These are phyloP conservation scores for Saccopteryx leptura DNA, from an alignment of 2,113 vertebrate genomes.

Conservation along the genomic window DNA sequence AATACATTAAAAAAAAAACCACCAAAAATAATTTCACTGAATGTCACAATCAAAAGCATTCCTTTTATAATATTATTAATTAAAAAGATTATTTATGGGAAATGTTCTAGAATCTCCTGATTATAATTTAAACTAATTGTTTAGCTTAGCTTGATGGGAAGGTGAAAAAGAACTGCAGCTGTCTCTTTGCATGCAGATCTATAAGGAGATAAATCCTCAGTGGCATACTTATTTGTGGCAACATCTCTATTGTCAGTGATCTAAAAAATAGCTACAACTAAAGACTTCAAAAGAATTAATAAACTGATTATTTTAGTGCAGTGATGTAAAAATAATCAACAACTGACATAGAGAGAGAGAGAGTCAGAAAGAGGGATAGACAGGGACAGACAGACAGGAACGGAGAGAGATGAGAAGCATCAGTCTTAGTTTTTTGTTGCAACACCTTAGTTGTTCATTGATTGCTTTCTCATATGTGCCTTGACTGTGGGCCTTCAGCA, in stretches of 20 bases:
- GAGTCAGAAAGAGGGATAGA: too few relatives aligned
- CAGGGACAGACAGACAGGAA: too few relatives aligned
- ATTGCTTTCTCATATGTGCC: too few relatives aligned
- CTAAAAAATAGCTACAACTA: slow-evolving; percentile 49
- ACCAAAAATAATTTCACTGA: neutral
- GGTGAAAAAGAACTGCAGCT: slow-evolving; percentile 77
- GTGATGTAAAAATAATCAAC: neutral
- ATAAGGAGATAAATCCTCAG: slow-evolving; percentile 64
- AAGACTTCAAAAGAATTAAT: slow-evolving; percentile 74
- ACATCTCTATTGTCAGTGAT: slow-evolving; percentile 70
- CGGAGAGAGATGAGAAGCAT: too few relatives aligned
- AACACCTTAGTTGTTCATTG: too few relatives aligned
- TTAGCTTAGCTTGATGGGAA: slow-evolving; percentile 55
- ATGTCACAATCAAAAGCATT: neutral
- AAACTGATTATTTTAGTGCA: slow-evolving; percentile 51
- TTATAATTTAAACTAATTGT: slow-evolving; percentile 80
- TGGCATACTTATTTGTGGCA: slow-evolving; percentile 77
- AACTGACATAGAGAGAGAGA: neutral
- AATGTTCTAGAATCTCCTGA: slow-evolving; percentile 78
- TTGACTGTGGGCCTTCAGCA: too few relatives aligned
- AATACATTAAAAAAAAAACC: neutral
- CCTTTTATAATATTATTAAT: slow-evolving; percentile 70
- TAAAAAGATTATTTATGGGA: slow-evolving; percentile 76
- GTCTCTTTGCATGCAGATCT: slow-evolving; percentile 46
- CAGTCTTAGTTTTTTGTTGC: too few relatives aligned